Percentiles rank a stretch among this genome's conserved stretches.
phyloP scores from a whole-genome alignment of 2,888 invertebrate species.

The Eupithecia abbreviata region DNA sequence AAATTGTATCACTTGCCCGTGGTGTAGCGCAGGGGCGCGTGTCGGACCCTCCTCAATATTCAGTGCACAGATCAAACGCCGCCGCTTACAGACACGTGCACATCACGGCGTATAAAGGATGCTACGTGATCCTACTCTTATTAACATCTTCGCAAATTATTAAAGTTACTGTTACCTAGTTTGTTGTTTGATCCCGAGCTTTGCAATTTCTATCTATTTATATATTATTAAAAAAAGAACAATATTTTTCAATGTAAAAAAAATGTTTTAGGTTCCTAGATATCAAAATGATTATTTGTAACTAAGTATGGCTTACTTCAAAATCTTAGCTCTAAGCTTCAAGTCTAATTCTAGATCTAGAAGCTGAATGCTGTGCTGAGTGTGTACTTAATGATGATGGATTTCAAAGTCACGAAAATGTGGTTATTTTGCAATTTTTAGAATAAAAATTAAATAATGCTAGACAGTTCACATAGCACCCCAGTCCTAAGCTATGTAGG shows the following conservation, averaged over 20 bases:
- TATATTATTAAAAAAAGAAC: too few relatives aligned
- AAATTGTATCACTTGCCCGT: constrained; percentile 30
- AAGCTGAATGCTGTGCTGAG: too few relatives aligned
- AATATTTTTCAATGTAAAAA: too few relatives aligned
- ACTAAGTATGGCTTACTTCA: not conserved
- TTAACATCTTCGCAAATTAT: constrained; percentile 22
- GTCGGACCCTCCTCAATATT: constrained; percentile 9
- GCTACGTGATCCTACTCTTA: constrained; percentile 56
- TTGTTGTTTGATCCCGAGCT: not conserved
- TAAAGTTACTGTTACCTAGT: not conserved
- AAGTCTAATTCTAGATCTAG: not conserved
- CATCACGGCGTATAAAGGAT: constrained; percentile 48
- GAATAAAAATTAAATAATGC: too few relatives aligned
- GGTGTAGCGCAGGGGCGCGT: constrained; percentile 21
- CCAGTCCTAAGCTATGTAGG: too few relatives aligned
- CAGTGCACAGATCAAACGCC: constrained; percentile 66
- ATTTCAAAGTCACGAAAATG: not conserved
- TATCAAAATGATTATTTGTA: not conserved
- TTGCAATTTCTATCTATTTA: too few relatives aligned
- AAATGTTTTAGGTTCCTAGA: not conserved
- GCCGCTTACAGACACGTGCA: constrained; percentile 61
- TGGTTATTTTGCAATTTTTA: not conserved
- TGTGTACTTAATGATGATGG: too few relatives aligned
- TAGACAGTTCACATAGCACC: too few relatives aligned
- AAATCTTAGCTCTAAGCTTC: too few relatives aligned